Evolutionary conservation across 1,140 invertebrate genomes (phyloP), one percentile per base, ranked within the genome.

Genomic region (Drosophila biarmipes): DNA sequence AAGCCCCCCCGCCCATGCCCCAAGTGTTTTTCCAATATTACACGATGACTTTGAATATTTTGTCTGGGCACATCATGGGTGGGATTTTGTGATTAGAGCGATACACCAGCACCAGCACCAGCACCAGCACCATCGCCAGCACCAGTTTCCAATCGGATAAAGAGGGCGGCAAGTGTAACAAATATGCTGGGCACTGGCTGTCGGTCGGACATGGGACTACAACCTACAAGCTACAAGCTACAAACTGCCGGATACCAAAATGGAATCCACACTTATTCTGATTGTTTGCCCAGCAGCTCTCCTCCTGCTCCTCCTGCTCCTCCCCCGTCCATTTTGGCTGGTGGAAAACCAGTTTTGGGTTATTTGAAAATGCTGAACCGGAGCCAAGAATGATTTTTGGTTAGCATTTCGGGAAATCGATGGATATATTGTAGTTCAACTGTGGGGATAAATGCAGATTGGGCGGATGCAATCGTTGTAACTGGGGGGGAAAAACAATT

Each of bases 21-120:
- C 11, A 21, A 64, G 37, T 63, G 51, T 69, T 86, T 80, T 78
- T 90, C 74, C 77, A 90, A 90, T 90, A 91, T 89, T 75, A 90
- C 62, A 78, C 79, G 79, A 90, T 90, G 87, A 90, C 84, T 87
- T 87, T 87, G 82, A 87, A 81, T 87, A 85, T 85, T 85, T 63
- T 71, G 58, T 48, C 71, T 62, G 75, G 21, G 57, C 42, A 55
- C 52, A 62, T 82, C 82, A 86, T 86, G 82, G 82, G 82, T 87
- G 82, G 82, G 82, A 86, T 86, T 86, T 86, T 86, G 82, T 86
- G 82, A 86, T 86, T 86, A 86, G 51, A 84, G 51, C 64, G 42
- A 79, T 59, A 66, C 34, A 58, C 53, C 57, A 31, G 54, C 10
- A 37, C 14, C 35, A 37, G 35, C 14, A 0, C 11, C 35, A 37